Conservation (phyloP, 1,140 invertebrate genomes). For the Drosophila lowei region DNA sequence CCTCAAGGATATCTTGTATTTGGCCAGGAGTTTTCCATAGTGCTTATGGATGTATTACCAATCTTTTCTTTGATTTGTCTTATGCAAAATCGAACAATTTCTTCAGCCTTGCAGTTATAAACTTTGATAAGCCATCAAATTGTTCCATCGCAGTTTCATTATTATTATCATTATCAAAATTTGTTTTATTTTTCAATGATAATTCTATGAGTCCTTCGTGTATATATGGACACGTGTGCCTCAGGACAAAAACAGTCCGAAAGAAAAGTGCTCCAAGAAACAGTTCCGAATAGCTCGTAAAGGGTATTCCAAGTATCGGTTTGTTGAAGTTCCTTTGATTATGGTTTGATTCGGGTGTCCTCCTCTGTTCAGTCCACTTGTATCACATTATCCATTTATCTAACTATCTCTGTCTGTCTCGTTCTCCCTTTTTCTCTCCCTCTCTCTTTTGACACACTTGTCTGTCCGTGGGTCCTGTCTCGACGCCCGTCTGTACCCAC, state of each 20-base stretch:
- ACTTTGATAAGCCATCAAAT: too few species aligned
- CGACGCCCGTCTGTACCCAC: constrained; percentile 57
- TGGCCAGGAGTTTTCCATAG: too few species aligned
- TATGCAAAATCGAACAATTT: background rate
- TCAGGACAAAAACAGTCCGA: background rate
- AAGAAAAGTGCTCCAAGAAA: too few species aligned
- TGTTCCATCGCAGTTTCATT: constrained; percentile 9
- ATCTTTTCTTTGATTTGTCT: constrained; percentile 9
- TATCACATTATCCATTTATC: too few species aligned
- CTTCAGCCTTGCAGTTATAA: too few species aligned
- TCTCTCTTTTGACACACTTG: constrained; percentile 20
- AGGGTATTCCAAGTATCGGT: background rate
- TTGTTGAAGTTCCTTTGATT: background rate
- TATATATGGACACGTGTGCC: background rate
- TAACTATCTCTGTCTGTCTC: background rate
- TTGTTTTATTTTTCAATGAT: too few species aligned
- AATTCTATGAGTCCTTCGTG: too few species aligned
- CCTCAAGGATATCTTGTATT: background rate
- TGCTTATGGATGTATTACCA: too few species aligned
- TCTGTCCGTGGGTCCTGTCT: constrained; percentile 60
- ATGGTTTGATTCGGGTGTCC: too few species aligned
- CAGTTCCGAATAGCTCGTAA: too few species aligned
- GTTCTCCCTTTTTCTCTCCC: constrained; percentile 4
- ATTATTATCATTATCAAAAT: too few species aligned
- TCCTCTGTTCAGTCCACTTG: too few species aligned